A percentile compares a stretch with the other conserved stretches of the same genome.
Evolutionary conservation across 2,888 invertebrate species (phyloP).

Genomic region (Drosophila trichaetosa): DNA sequence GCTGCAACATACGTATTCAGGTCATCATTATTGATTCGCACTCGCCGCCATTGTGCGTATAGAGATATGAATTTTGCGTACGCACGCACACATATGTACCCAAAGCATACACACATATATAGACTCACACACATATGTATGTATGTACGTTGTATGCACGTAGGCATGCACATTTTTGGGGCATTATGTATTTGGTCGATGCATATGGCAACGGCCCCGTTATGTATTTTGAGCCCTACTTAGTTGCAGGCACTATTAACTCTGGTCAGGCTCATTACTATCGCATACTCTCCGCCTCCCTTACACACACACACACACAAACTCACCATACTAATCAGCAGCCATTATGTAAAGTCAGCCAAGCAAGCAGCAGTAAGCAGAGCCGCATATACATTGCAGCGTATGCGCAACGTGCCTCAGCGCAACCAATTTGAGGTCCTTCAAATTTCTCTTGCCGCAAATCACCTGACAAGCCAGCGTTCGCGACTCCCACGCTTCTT

Average conservation of each 20-base stretch:
- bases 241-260: slow-evolving; percentile 67
- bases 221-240: slow-evolving; percentile 72
- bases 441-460: slow-evolving; percentile 57
- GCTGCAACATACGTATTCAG: slow-evolving; percentile 76
- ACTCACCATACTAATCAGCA: slow-evolving; percentile 64
- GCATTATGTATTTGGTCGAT: slow-evolving; percentile 46
- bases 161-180: slow-evolving; percentile 56
- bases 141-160: not conserved
- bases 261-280: slow-evolving; percentile 63
- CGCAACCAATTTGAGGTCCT: slow-evolving; percentile 56
- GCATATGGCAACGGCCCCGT: slow-evolving; percentile 52
- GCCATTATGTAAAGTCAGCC: slow-evolving; percentile 73
- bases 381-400: slow-evolving; percentile 44
- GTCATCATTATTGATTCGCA: slow-evolving; percentile 80
- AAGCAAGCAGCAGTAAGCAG: slow-evolving; percentile 46
- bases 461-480: slow-evolving; percentile 48
- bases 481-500: slow-evolving; percentile 28
- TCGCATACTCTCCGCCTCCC: not conserved
- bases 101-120: slow-evolving; percentile 12
- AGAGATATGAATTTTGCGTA: slow-evolving; percentile 78
- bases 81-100: slow-evolving; percentile 57
- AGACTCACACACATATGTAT: slow-evolving; percentile 43
- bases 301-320: slow-evolving; percentile 9
- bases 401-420: slow-evolving; percentile 57
- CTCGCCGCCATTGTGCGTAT: slow-evolving; percentile 71